A percentile compares a stretch with the other conserved stretches of the same genome.
Evolutionary conservation across 2,888 invertebrate species (phyloP).

Genomic region (Reticulitermes lucifugus): DNA sequence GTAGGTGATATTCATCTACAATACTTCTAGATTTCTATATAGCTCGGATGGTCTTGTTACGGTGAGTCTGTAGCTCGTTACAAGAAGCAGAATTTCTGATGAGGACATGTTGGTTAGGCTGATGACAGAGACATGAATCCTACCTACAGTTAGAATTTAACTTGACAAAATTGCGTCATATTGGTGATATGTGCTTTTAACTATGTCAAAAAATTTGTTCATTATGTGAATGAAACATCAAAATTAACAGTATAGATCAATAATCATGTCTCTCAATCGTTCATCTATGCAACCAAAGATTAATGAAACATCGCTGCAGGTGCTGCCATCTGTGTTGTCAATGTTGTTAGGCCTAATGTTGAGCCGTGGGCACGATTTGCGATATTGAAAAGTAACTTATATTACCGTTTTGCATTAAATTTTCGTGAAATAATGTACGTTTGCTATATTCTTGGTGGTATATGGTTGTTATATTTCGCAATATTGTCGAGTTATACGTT

Average conservation of each 20-base stretch:
- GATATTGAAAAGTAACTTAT: constrained; percentile 47
- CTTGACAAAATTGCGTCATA: not conserved
- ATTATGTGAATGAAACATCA: not conserved
- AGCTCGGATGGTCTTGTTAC: constrained; percentile 52
- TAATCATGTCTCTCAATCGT: constrained; percentile 44
- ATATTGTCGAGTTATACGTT: constrained; percentile 42
- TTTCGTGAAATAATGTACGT: constrained; percentile 29
- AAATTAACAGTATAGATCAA: constrained; percentile 11
- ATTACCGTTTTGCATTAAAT: constrained; percentile 45
- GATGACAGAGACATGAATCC: constrained; percentile 61
- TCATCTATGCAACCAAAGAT: constrained; percentile 53
- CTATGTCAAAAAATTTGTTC: not conserved
- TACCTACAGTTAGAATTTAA: constrained; percentile 18
- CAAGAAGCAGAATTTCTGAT: constrained; percentile 65
- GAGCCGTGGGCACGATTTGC: constrained; percentile 62
- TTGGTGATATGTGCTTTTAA: not conserved
- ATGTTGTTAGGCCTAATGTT: constrained; percentile 76
- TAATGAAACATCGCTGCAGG: constrained; percentile 64
- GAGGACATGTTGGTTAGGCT: constrained; percentile 69
- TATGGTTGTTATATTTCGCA: constrained; percentile 23
- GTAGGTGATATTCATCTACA: constrained; percentile 55
- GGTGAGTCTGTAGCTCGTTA: constrained; percentile 61
- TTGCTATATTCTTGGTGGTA: constrained; percentile 26
- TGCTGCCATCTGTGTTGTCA: constrained; percentile 87
- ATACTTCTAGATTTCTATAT: constrained; percentile 53